A percentile compares a stretch with the other conserved stretches of the same genome.
phyloP scores from a whole-genome alignment of 2,113 vertebrate species.

The Sylvietta virens region DNA sequence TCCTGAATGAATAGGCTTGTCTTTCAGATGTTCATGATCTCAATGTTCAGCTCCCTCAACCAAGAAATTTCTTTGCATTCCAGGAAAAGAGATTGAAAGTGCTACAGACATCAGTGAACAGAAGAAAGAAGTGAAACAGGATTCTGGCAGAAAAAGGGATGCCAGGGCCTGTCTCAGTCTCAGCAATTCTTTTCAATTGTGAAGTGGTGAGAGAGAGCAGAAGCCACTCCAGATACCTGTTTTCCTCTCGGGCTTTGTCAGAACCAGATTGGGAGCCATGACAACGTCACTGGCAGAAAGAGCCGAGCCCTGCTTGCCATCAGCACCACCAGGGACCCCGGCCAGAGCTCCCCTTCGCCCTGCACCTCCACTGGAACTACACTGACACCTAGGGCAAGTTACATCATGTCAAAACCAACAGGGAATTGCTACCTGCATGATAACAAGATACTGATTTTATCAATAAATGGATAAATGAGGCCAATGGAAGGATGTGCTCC shows the following conservation, averaged over 20 bases:
- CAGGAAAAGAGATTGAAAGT: neutral
- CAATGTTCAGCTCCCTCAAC: neutral
- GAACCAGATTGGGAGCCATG: neutral
- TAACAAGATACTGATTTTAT: neutral
- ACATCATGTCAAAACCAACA: neutral
- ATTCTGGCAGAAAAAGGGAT: neutral
- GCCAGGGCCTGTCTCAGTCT: neutral
- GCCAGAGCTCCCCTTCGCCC: accelerated
- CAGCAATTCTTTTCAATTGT: neutral
- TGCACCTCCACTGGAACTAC: neutral
- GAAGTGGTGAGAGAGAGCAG: neutral
- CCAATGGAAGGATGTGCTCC: accelerated
- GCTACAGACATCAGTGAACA: neutral
- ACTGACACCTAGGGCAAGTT: accelerated
- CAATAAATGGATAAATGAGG: neutral
- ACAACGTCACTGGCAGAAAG: neutral
- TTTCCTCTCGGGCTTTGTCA: neutral
- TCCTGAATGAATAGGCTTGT: neutral
- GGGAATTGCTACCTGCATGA: neutral
- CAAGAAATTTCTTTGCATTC: neutral
- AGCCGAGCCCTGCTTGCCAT: neutral
- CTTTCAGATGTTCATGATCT: neutral
- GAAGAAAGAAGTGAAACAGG: neutral
- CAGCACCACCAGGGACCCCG: accelerated
- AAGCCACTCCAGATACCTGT: neutral